phyloP scores from a whole-genome alignment of 2,113 vertebrate species.

The Zosterops pallidus region DNA sequence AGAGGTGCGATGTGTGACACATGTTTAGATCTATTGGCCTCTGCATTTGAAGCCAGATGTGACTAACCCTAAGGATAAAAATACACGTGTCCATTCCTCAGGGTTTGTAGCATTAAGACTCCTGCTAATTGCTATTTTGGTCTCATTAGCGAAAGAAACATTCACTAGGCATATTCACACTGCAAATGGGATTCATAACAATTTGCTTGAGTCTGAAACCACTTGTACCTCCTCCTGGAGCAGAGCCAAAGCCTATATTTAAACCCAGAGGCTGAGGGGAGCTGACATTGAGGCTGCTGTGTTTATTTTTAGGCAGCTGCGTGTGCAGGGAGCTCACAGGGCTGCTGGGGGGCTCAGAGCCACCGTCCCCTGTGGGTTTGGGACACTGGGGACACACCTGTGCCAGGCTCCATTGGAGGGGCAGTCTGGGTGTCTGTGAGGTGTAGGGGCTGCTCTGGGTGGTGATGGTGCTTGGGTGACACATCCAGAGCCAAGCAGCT shows the following conservation, averaged over 20 bases:
- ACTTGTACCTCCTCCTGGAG: slow-evolving; percentile 73
- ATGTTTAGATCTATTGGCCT: neutral
- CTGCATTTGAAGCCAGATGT: slow-evolving; percentile 40
- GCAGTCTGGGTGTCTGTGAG: neutral
- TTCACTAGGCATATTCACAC: slow-evolving; percentile 58
- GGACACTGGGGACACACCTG: neutral
- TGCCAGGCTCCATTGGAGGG: neutral
- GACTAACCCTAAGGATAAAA: slow-evolving; percentile 10
- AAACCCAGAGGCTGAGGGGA: slow-evolving; percentile 52
- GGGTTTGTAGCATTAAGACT: slow-evolving; percentile 40
- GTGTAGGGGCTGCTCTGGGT: neutral
- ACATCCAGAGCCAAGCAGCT: neutral
- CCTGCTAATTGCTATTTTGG: slow-evolving; percentile 76
- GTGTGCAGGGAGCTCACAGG: neutral
- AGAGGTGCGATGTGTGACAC: neutral
- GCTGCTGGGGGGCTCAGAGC: neutral
- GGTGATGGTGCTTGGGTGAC: neutral
- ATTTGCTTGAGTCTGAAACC: slow-evolving; percentile 72
- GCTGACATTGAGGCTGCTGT: slow-evolving; percentile 10
- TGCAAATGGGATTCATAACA: slow-evolving; percentile 69
- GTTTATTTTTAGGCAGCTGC: slow-evolving; percentile 65
- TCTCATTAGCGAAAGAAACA: slow-evolving; percentile 68
- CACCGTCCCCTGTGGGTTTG: neutral
- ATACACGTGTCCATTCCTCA: neutral
- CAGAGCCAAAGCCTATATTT: slow-evolving; percentile 70